phyloP scores from a whole-genome alignment of 1,140 invertebrate species.

The Drosophila kikkawai region DNA sequence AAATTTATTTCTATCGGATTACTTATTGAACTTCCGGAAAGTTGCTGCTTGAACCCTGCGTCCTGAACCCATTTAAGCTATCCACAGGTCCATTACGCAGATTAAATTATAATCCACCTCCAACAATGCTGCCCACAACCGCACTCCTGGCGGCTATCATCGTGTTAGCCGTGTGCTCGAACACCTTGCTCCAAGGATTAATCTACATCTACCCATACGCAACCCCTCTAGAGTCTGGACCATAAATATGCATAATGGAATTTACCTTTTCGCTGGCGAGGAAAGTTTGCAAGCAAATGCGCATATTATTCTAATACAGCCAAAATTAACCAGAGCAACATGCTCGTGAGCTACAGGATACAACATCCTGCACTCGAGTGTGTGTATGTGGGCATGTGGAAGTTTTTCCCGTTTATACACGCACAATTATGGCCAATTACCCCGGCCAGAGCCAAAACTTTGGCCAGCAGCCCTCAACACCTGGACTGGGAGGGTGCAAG shows the following conservation, averaged over 20 bases:
- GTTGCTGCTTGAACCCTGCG: not conserved
- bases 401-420: conserved; percentile 66
- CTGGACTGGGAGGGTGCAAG: conserved; percentile 34
- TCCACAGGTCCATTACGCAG: conserved; percentile 32
- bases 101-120: conserved; percentile 47
- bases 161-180: conserved; percentile 48
- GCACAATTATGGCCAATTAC: conserved; percentile 70
- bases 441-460: conserved; percentile 41
- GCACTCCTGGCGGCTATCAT: conserved; percentile 16
- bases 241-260: conserved; percentile 81
- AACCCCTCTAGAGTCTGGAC: conserved; percentile 31
- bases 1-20: conserved; percentile 12
- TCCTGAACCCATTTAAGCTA: conserved; percentile 15
- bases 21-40: conserved; percentile 20
- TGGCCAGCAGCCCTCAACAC: conserved; percentile 46
- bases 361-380: not conserved
- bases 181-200: conserved; percentile 48
- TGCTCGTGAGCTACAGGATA: conserved; percentile 22
- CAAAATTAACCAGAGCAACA: conserved; percentile 63
- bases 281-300: conserved; percentile 82
- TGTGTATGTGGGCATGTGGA: conserved; percentile 24
- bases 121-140: conserved; percentile 21
- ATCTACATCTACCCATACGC: conserved; percentile 21
- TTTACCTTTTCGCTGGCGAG: conserved; percentile 67
- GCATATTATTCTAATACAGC: conserved; percentile 79